Base-by-base conservation (phyloP, 2,888 invertebrate species). In the Chymomyza procnemis region DNA sequence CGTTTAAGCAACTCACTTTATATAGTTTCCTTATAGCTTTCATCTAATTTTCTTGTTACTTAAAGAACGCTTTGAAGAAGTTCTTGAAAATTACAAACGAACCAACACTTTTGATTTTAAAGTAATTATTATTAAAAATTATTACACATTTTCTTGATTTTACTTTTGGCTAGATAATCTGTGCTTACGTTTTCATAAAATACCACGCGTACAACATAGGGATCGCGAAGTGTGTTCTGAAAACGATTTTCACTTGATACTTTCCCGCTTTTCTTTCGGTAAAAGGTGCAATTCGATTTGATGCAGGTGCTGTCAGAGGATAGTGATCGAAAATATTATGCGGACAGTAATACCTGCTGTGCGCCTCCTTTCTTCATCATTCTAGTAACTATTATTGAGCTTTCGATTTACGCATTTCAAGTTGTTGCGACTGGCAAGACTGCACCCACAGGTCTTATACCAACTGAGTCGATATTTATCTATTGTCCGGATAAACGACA, bases 341-440 rank as follows among this genome's bases (percentile, higher is more conserved):
- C 98, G 78, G 98, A 98, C 92, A 95, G 97, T 90, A 98, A 98
- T 92, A 96, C 96, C 73, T 98, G 98, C 92, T 97, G 96, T 89
- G 98, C 98, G 59, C 98, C 98, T 64, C 98, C 98, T 4, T 93
- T 97, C 76, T 98, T 98, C 92, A 96, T 98, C 87, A 95, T 98
- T 85, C 94, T 96, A 89, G 95, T 98, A 91, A 98, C 98, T 74
- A 93, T 97, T 85, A 93, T 98, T 88, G 97, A 98, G 97, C 92
- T 98, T 92, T 96, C 96, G 66, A 96, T 97, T 91, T 98, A 97
- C 92, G 94, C 96, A 70, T 98, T 97, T 92, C 97, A 97, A 90
- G 95, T 96, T 87, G 93, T 96, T 73, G 93, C 94, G 66, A 95
- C 94, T 85, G 97, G 97, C 62, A 94, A 95, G 90, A 79, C 89